Conservation (phyloP, 2,888 invertebrate species). For the Odontothrips loti region DNA sequence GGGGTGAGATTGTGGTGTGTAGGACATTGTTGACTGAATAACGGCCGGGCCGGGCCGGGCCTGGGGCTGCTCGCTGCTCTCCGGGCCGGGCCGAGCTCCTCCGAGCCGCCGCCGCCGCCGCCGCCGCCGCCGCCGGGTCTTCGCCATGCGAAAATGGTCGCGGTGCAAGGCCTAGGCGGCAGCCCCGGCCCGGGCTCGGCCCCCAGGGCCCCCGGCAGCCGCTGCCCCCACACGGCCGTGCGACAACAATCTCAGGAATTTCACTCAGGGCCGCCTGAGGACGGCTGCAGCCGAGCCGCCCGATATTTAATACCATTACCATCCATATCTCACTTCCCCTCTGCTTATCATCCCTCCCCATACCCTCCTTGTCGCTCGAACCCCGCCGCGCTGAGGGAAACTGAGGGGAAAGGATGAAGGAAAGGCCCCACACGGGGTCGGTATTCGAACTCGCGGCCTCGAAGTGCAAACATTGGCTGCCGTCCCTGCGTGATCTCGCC, state of each 20-base stretch:
- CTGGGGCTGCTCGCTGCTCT: background rate
- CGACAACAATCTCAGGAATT: conserved; percentile 20
- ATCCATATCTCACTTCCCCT: background rate
- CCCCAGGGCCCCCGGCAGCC: background rate
- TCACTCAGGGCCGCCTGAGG: background rate
- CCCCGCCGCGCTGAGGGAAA: background rate
- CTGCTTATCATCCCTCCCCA: background rate
- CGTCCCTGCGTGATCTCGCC: too few relatives aligned
- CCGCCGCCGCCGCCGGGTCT: too few relatives aligned
- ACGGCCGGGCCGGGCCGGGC: background rate
- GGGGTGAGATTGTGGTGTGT: conserved; percentile 10
- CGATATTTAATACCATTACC: background rate
- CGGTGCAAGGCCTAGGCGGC: background rate
- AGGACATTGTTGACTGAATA: conserved; percentile 26
- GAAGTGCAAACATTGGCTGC: too few relatives aligned
- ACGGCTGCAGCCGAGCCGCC: too few relatives aligned
- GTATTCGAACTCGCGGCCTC: too few relatives aligned
- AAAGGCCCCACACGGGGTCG: too few relatives aligned
- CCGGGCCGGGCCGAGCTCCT: background rate
- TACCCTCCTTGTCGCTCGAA: background rate
- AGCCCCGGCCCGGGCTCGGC: background rate
- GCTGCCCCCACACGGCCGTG: background rate
- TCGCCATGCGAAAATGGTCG: background rate
- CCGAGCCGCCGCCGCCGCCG: background rate
- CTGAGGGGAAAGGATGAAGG: too few relatives aligned